These are phyloP conservation scores for Nebria ingens DNA, from an alignment of 1,140 invertebrate species.

Conservation along the genomic window DNA sequence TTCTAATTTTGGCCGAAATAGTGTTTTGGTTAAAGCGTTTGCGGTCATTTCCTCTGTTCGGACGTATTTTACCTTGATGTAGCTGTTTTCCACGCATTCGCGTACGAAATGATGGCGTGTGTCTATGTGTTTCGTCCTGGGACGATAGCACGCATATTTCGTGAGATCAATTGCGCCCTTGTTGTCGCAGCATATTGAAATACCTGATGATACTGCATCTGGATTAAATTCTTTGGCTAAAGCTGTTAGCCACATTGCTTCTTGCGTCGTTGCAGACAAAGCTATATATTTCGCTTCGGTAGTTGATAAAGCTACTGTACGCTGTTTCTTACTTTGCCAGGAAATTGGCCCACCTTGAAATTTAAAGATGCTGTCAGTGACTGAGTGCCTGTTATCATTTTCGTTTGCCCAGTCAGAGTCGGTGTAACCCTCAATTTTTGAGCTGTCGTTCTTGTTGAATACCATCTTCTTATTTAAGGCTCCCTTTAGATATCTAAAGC, in stretches of 20 bases:
- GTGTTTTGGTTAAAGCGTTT: no score
- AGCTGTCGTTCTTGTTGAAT: constrained; percentile 9
- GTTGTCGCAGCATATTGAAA: no score
- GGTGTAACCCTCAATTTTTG: constrained; percentile 14
- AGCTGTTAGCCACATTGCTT: constrained; percentile 13
- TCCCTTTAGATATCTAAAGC: constrained; percentile 26
- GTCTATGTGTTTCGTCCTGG: no score
- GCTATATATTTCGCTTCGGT: constrained; percentile 4
- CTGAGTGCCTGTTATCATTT: constrained; percentile 12
- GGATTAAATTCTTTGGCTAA: no score
- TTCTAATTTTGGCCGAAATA: no score
- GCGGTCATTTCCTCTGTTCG: no score
- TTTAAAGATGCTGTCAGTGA: constrained; percentile 11
- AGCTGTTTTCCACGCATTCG: no score
- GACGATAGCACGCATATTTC: no score
- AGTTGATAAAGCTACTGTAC: constrained; percentile 16
- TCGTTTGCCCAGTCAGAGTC: constrained; percentile 18
- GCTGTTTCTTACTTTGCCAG: constrained; percentile 17
- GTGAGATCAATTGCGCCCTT: no score
- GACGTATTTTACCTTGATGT: no score
- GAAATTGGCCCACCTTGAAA: constrained; percentile 12
- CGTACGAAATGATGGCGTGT: no score
- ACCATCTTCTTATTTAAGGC: constrained; percentile 17
- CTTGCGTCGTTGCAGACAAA: constrained; percentile 11
- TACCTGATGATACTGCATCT: no score